Evolutionary conservation across 2,888 invertebrate genomes (phyloP).

Genomic region (Exephanes ischioxanthus): DNA sequence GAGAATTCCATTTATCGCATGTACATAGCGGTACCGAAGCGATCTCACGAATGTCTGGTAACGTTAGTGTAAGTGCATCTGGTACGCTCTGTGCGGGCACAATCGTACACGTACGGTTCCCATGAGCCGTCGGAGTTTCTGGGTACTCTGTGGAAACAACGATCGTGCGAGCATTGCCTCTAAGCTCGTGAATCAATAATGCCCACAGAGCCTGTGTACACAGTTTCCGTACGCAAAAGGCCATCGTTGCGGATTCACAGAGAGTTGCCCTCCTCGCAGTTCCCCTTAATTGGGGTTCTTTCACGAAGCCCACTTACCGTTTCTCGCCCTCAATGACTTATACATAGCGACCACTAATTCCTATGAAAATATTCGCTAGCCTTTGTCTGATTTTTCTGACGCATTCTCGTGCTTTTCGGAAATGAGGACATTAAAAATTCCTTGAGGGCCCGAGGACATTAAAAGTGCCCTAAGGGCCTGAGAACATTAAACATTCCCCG

Average conservation of each 20-base stretch:
- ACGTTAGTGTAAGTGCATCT: neutral
- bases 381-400: neutral
- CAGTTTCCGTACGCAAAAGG: conserved; percentile 12
- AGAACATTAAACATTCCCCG: no score
- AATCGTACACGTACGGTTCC: neutral
- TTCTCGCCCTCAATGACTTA: neutral
- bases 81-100: neutral
- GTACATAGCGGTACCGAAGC: neutral
- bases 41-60: conserved; percentile 7
- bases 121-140: neutral
- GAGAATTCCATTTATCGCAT: neutral
- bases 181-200: conserved; percentile 49
- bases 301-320: neutral
- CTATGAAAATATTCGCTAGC: neutral
- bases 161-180: conserved; percentile 14
- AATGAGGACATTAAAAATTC: no score
- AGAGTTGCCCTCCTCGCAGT: neutral
- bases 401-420: no score
- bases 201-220: conserved; percentile 1
- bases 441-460: no score
- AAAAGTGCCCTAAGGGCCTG: no score
- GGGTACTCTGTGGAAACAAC: conserved; percentile 31
- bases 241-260: conserved; percentile 28
- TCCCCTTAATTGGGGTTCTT: neutral
- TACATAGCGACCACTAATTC: neutral